A percentile compares a stretch with the other conserved stretches of the same genome.
phyloP scores from a whole-genome alignment of 1,140 invertebrate genomes.

The Leptinotarsa undecemlineata region DNA sequence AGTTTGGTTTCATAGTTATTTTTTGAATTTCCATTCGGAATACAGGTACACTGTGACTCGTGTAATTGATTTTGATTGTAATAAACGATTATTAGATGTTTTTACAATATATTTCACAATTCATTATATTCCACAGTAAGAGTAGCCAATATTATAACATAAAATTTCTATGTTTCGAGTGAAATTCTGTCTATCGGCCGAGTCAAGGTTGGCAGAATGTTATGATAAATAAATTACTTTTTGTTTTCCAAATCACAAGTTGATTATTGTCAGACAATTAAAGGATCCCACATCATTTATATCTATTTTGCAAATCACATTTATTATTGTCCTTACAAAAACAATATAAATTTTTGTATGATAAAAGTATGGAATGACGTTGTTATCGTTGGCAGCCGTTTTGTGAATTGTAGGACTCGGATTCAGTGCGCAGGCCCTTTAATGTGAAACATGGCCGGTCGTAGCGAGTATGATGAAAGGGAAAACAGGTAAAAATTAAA shows the following conservation, averaged over 20 bases:
- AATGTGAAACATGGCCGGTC: slow-evolving; percentile 53
- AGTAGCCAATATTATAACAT: too few relatives aligned
- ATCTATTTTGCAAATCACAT: background rate
- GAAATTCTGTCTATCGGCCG: too few relatives aligned
- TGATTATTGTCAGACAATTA: background rate
- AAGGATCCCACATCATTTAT: background rate
- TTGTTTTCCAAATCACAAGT: slow-evolving; percentile 6
- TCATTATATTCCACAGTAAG: too few relatives aligned
- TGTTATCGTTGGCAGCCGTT: slow-evolving; percentile 14
- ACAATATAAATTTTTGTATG: background rate
- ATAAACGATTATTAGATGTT: too few relatives aligned
- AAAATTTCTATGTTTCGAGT: too few relatives aligned
- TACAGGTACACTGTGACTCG: too few relatives aligned
- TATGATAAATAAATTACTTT: background rate
- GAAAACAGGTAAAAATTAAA: slow-evolving; percentile 52
- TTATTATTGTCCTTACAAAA: background rate
- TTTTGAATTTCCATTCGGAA: too few relatives aligned
- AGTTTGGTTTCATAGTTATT: too few relatives aligned
- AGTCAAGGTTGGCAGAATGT: background rate
- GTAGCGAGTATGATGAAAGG: slow-evolving; percentile 52
- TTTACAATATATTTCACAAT: too few relatives aligned
- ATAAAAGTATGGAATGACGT: background rate
- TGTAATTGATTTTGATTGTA: too few relatives aligned
- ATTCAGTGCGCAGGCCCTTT: slow-evolving; percentile 24
- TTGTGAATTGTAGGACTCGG: background rate